phyloP scores from a whole-genome alignment of 2,888 invertebrate genomes.

The Meta bourneti region DNA sequence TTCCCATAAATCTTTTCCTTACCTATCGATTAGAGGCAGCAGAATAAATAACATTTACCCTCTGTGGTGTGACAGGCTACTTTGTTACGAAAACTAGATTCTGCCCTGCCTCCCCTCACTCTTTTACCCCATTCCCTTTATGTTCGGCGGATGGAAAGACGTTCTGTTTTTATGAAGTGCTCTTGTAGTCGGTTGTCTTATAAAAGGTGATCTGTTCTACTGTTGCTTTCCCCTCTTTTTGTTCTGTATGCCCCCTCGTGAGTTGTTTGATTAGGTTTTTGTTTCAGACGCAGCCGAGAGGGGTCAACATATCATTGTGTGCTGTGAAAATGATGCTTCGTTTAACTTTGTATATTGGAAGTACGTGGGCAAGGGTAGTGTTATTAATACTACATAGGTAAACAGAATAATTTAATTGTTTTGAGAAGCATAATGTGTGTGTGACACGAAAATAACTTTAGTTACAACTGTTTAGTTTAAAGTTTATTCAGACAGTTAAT shows the following conservation, averaged over 20 bases:
- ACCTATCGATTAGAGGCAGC: slow-evolving; percentile 49
- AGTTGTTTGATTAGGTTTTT: slow-evolving; percentile 27
- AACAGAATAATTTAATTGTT: no score
- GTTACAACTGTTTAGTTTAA: no score
- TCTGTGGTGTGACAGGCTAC: slow-evolving; percentile 54
- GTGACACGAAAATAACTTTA: no score
- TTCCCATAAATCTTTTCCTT: slow-evolving; percentile 62
- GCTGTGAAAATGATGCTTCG: background rate
- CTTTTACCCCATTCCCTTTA: background rate
- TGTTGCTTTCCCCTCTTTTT: background rate
- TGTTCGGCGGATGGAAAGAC: background rate
- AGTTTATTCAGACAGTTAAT: no score
- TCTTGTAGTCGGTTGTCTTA: slow-evolving; percentile 7
- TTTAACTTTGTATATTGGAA: background rate
- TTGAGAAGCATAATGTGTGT: no score
- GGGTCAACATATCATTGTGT: slow-evolving; percentile 19
- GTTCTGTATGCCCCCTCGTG: background rate
- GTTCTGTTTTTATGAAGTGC: slow-evolving; percentile 12
- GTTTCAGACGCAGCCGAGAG: background rate
- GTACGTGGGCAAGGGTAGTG: no score
- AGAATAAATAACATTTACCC: slow-evolving; percentile 64
- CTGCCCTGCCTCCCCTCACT: background rate
- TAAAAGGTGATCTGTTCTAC: slow-evolving; percentile 21
- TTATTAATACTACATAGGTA: no score
- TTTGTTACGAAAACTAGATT: slow-evolving; percentile 61